Conservation (phyloP, 2,797 vertebrate species). For the Eurystomus glaucurus region DNA sequence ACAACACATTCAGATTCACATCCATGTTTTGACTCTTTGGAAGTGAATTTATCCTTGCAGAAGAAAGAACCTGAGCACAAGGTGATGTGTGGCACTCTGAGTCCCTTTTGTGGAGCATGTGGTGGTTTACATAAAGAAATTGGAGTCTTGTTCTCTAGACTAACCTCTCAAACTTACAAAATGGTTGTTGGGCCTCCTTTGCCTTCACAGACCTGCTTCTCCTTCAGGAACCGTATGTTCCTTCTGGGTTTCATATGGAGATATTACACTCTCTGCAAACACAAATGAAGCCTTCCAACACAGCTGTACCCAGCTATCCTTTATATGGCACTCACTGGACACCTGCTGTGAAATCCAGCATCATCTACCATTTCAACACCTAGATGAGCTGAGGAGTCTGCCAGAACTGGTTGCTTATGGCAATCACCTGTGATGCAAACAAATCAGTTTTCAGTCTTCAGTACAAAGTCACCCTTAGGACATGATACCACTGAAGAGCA, state of each 20-base stretch:
- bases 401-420: not conserved
- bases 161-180: not conserved
- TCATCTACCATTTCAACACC: not conserved
- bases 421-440: not conserved
- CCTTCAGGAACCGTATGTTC: not conserved
- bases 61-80: not conserved
- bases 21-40: not conserved
- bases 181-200: not conserved
- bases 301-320: not conserved
- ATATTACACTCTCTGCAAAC: not conserved
- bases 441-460: not conserved
- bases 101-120: not conserved
- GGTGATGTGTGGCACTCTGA: not conserved
- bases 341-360: not conserved
- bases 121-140: not conserved
- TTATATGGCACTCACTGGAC: not conserved
- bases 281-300: not conserved
- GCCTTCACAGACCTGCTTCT: not conserved
- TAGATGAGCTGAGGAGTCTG: not conserved
- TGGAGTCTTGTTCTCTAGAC: not conserved
- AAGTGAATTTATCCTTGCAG: not conserved
- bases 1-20: not conserved
- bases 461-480: not conserved
- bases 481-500: not conserved
- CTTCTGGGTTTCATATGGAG: not conserved